Evolutionary conservation across 2,797 vertebrate genomes (phyloP).

Genomic region (Epinephelus coioides): DNA sequence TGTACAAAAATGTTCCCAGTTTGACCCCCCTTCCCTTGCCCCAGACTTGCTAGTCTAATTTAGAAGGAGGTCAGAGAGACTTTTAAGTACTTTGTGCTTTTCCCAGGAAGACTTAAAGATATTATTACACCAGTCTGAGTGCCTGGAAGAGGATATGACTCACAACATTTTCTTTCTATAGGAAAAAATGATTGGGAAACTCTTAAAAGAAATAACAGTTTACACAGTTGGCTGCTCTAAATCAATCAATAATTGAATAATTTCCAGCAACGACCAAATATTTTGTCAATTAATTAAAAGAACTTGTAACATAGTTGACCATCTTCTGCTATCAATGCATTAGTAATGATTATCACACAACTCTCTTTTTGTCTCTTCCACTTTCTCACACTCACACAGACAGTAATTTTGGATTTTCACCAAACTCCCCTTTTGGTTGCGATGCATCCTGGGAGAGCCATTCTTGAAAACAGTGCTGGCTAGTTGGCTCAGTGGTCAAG

Average conservation of each 20-base stretch:
- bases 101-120: slow-evolving; percentile 24
- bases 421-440: slow-evolving; percentile 15
- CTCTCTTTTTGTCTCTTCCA: background rate
- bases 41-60: background rate
- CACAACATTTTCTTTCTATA: background rate
- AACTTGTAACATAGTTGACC: background rate
- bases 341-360: background rate
- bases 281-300: slow-evolving; percentile 16
- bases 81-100: slow-evolving; percentile 45
- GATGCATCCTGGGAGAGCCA: slow-evolving; percentile 44
- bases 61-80: background rate
- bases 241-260: background rate
- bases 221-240: slow-evolving; percentile 16
- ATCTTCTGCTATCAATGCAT: background rate
- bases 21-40: background rate
- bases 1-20: background rate
- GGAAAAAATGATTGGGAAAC: slow-evolving; percentile 1
- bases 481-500: slow-evolving; percentile 69
- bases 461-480: slow-evolving; percentile 68
- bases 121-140: slow-evolving; percentile 13
- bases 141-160: slow-evolving; percentile 3
- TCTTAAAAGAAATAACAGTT: slow-evolving; percentile 2
- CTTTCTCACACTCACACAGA: slow-evolving; percentile 45
- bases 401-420: slow-evolving; percentile 33
- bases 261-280: slow-evolving; percentile 16